Evolutionary conservation across 1,140 invertebrate genomes (phyloP), one percentile per base, ranked within the genome.

Genomic region (Proctacanthus coquilletti): DNA sequence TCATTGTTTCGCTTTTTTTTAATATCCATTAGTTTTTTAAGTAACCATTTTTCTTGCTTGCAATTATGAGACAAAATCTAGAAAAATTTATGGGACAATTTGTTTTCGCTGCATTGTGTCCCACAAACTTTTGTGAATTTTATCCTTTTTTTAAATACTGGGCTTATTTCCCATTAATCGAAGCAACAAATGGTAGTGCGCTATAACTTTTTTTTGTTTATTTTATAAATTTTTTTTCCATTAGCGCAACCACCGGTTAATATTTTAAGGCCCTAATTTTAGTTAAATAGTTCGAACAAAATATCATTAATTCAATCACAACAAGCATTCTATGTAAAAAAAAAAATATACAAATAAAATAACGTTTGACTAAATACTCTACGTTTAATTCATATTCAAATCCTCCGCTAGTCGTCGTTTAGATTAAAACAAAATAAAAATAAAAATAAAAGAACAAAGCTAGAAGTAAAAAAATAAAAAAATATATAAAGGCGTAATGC

Each of bases 381-480:
- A n/a, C n/a, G 39, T 32, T 31, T 43, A 40, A 42, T 38, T 44
- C 38, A 49, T 51, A 48, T 47, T 53, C 55, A 58, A 58, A 54
- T 58, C 50, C 55, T 58, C 55, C 55, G 56, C 58, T 58, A 58
- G 55, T 58, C 55, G 53, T 43, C 25, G 45, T 49, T 36, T 21
- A 3, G n/a, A 5, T 34, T 4, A 17, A 34, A 34, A 17, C 3
- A 3, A 34, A 34, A 18, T 5, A 17, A 21, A 14, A 13, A 10
- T 23, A n/a, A n/a, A n/a, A n/a, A n/a, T n/a, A 43, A 21, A 36
- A 19, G 36, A 36, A 34, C 15, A 42, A 44, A 25, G 46, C 48
- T 51, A 44, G 53, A 52, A 42, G 49, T 49, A 44, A 47, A 46
- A 33, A 42, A 33, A 41, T 45, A 51, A 53, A 52, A 52, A 52